Base-by-base conservation (phyloP, 2,113 vertebrate genomes). In the Elephantulus edwardii region DNA sequence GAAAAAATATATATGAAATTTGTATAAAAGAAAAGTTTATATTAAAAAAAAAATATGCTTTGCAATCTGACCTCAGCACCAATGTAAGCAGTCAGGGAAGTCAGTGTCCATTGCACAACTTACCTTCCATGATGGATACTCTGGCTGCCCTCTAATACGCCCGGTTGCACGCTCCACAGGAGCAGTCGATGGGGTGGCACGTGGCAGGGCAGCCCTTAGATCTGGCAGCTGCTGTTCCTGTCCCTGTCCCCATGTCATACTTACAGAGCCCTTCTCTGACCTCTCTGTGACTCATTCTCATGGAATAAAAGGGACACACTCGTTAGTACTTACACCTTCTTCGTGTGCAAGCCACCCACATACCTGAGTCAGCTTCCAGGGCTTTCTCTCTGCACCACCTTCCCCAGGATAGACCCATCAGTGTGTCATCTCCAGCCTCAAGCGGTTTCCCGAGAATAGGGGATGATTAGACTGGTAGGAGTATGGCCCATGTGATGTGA, bases 181-280 rank as follows among this genome's bases (percentile, higher is more conserved):
- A 24, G 33, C 30, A 24, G 3, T 0, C 2, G 3, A 56, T 35
- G 4, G n/a, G n/a, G 44, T 40, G 40, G 40, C 26, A 28, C 9
- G 20, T 20, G 28, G 8, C 24, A 62, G 70, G 19, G n/a, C 30
- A 54, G 71, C 19, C 74, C 12, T 75, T 80, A 28, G 42, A 26
- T 19, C 66, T 85, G 90, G 33, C 4, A 26, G 28, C 50, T 1
- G 0, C 35, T 50, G 50, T 40, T 40, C 26, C 72, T 68, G 62
- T 50, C 56, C 74, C 30, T 22, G 7, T 46, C 20, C 13, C 10
- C 19, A n/a, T 17, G 12, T 28, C 26, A 74, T 6, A 6, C 71
- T 19, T 46, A 16, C 28, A 74, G 42, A 74, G 71, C 3, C 33
- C n/a, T 1, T n/a, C 28, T 16, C 11, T 30, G 28, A 3, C 22